phyloP scores from a whole-genome alignment of 1,140 invertebrate genomes.

The Dreissena rostriformis region DNA sequence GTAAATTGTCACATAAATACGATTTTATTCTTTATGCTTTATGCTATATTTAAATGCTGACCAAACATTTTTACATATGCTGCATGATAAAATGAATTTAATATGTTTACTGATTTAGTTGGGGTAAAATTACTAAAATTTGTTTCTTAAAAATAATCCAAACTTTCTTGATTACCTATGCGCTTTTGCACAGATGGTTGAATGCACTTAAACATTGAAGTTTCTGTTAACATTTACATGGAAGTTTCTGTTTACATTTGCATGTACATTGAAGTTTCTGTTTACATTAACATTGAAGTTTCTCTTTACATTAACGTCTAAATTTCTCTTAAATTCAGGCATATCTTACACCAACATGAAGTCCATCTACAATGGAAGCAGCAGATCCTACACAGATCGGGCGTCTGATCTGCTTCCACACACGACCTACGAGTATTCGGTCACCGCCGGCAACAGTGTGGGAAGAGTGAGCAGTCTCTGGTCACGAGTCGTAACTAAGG shows the following conservation, averaged over 20 bases:
- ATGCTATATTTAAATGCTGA: no score
- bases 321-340: constrained; percentile 49
- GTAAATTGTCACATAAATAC: no score
- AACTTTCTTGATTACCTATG: no score
- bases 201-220: no score
- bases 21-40: no score
- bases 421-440: constrained; percentile 76
- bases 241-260: not conserved
- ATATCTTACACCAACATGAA: constrained; percentile 63
- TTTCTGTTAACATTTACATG: not conserved
- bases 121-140: no score
- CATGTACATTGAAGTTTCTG: no score
- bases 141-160: no score
- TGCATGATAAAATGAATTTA: no score
- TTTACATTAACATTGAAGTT: not conserved
- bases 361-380: constrained; percentile 68
- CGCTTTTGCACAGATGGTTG: no score
- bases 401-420: constrained; percentile 64
- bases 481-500: constrained; percentile 69
- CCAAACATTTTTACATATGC: no score
- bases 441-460: constrained; percentile 70
- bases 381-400: constrained; percentile 64
- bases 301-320: not conserved
- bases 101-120: no score
- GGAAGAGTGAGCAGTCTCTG: constrained; percentile 74